Conservation (phyloP, 2,888 invertebrate species). For the Pecten maximus region DNA sequence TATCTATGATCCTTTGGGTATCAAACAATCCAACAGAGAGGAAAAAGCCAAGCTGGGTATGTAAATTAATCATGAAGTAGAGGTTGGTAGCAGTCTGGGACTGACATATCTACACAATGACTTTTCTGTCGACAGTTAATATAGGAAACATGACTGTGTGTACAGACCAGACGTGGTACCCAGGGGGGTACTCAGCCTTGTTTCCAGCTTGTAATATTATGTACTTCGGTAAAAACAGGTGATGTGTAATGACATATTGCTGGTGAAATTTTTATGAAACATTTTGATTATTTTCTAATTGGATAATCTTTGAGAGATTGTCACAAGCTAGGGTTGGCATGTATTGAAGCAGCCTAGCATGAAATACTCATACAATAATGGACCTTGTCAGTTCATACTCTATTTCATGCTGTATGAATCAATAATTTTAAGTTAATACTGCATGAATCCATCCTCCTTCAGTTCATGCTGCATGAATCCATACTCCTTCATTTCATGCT, state of each 20-base stretch:
- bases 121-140: neutral
- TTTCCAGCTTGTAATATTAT: neutral
- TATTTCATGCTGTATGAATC: neutral
- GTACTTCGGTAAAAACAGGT: neutral
- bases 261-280: neutral
- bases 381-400: neutral
- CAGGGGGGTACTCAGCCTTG: neutral
- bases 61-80: neutral
- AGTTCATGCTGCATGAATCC: neutral
- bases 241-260: neutral
- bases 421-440: too few species aligned
- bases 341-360: too few species aligned
- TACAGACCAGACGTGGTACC: neutral
- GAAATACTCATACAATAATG: neutral
- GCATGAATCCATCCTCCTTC: neutral
- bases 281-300: neutral
- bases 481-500: neutral
- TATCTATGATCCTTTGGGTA: neutral
- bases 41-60: neutral
- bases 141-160: neutral
- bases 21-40: neutral
- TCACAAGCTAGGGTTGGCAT: too few species aligned
- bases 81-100: neutral
- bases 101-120: neutral
- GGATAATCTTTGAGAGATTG: too few species aligned